Evolutionary conservation across 2,888 invertebrate genomes (phyloP), one percentile per base, ranked within the genome.

Genomic region (Rhamphomyia laevipes): DNA sequence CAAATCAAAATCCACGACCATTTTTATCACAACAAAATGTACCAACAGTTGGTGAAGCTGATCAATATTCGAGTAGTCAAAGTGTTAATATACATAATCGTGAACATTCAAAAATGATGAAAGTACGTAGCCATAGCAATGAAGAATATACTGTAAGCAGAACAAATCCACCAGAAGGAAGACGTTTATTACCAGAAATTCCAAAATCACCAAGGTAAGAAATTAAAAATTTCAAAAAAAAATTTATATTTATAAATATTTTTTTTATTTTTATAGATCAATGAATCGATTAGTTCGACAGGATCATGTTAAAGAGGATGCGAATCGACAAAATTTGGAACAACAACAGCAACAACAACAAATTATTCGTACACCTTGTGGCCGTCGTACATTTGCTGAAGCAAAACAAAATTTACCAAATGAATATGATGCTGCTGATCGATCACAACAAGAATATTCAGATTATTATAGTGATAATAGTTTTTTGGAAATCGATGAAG

Each of bases 71-170:
- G 1, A 68, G 67, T 53, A 67, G 65, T 50, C 68, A 67, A 57
- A 67, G 67, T 51, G 66, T 67, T 3, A 67, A 67, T 23, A 65
- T 65, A 4, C 67, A 67, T 48, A 63, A 65, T 35, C 61, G 65
- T 0, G 66, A 68, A 53, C 63, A 66, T 51, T 56, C 65, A 13
- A 69, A 69, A 58, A 69, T 69, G 69, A 69, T 69, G 27, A 69
- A 69, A 55, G 68, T 69, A 42, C 63, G 69, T 47, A 69, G 69
- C 45, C 69, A 69, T 52, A 69, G 69, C 57, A 69, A 69, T 52
- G 69, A 69, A 52, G 69, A 69, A 54, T 69, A 69, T 51, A 66
- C 67, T 12, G 64, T 66, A 35, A 63, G 59, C 30, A 63, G 68
- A 48, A 47, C 60, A 2, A 47, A 47, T 41, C 54, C 53, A 5